A percentile compares a stretch with the other conserved stretches of the same genome.
Evolutionary conservation across 1,140 invertebrate genomes (phyloP).

Genomic region (Drosophila parabipectinata): DNA sequence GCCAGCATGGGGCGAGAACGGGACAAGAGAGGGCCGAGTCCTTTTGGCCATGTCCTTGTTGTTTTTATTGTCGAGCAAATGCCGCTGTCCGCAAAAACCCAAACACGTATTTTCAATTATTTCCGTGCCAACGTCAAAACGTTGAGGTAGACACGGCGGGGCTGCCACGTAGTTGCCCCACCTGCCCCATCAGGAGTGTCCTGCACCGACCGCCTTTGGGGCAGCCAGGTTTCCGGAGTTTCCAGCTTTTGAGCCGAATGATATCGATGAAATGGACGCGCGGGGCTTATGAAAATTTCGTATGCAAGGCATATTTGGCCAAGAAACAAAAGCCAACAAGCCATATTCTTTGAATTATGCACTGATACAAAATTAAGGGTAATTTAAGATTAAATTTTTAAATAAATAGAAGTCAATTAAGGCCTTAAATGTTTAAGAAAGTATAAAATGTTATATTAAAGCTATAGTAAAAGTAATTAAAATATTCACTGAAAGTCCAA

Average conservation of each 20-base stretch:
- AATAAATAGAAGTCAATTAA: too few relatives aligned
- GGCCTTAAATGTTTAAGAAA: too few relatives aligned
- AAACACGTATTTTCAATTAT: conserved; percentile 83
- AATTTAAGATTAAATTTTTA: neutral
- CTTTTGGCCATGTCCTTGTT: conserved; percentile 32
- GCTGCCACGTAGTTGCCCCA: conserved; percentile 8
- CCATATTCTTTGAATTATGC: conserved; percentile 40
- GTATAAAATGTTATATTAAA: too few relatives aligned
- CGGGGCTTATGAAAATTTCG: conserved; percentile 60
- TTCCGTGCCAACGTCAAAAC: conserved; percentile 73
- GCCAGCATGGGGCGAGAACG: conserved; percentile 3
- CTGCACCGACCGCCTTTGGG: conserved; percentile 9
- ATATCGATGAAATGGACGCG: conserved; percentile 70
- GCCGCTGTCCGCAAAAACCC: conserved; percentile 77
- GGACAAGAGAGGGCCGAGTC: conserved; percentile 1
- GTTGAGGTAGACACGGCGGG: conserved; percentile 62
- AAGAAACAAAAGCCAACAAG: conserved; percentile 74
- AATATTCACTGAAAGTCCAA: neutral
- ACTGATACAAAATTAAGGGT: conserved; percentile 1
- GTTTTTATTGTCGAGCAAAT: conserved; percentile 61
- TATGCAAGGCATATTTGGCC: conserved; percentile 70
- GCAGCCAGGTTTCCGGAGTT: conserved; percentile 14
- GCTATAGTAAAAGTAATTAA: neutral
- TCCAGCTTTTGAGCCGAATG: conserved; percentile 13
- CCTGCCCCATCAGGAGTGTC: neutral